Base-by-base conservation (phyloP, 1,140 invertebrate genomes). In the Drosophila mauritiana region DNA sequence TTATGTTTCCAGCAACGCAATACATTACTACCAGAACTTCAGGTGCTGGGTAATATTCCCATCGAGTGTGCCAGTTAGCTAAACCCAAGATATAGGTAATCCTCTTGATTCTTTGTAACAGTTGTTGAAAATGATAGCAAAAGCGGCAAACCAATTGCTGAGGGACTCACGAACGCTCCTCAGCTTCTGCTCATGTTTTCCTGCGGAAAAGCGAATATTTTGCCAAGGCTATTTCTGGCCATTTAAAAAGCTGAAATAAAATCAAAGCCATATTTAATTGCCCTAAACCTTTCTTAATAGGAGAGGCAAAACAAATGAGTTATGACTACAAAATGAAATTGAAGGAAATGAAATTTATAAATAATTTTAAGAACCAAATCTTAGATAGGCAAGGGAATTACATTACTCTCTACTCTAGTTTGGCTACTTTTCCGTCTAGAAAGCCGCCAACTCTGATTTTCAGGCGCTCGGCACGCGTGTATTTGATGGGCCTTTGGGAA, bases 121-220 rank as follows among this genome's bases (percentile, higher is more conserved):
- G 79, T 86, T 88, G 80, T 89, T 40, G 72, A 83, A 88, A 88
- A 88, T 80, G 72, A 77, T 88, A 76, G 75, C 62, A 51, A 63
- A 27, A 45, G 42, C 54, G 53, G 57, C 54, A 46, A 63, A 69
- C 79, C 83, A 82, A 88, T 88, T 88, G 83, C 79, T 72, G 62
- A 49, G 84, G 83, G 84, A 88, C 63, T 61, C 46, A 51, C 6
- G 5, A 37, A 43, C n/a, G 63, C 42, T 70, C n/a, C 40, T 39
- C 17, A 54, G 20, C 31, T 37, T 46, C 65, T 34, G 12, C 31
- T 31, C 13, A 20, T 25, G 2, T 3, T 39, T 67, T 31, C 12
- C 10, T 1, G 2, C 7, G 10, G 46, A 45, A 46, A 25, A 45
- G 46, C 0, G 10, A 12, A n/a, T 2, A 6, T 8, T 31, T 43